These are phyloP conservation scores for Drosophila multiciliata DNA, from an alignment of 2,888 invertebrate genomes.

Conservation along the genomic window DNA sequence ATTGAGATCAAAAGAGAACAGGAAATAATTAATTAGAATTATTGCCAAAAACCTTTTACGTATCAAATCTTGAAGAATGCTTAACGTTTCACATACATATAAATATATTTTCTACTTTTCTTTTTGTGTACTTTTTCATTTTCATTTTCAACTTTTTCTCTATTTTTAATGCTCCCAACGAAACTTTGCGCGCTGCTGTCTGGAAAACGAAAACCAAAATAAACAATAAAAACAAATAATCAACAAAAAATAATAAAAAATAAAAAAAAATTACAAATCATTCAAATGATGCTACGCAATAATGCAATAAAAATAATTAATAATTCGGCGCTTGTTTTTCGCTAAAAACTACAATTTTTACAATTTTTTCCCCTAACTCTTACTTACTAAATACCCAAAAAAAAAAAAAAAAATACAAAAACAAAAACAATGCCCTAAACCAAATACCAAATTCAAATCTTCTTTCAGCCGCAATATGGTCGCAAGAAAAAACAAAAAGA, in stretches of 20 bases:
- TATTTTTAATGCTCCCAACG: constrained; percentile 70
- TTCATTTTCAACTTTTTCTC: constrained; percentile 74
- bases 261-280: constrained; percentile 15
- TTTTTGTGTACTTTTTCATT: constrained; percentile 76
- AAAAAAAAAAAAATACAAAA: constrained; percentile 9
- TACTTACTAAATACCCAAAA: constrained; percentile 47
- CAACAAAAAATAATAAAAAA: not conserved
- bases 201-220: constrained; percentile 62
- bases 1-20: constrained; percentile 15
- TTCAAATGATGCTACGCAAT: constrained; percentile 28
- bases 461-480: constrained; percentile 89
- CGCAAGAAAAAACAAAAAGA: constrained; percentile 99
- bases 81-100: constrained; percentile 65
- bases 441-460: constrained; percentile 81
- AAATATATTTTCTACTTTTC: constrained; percentile 64
- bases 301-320: constrained; percentile 37
- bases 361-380: constrained; percentile 39
- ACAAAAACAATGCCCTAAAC: constrained; percentile 54
- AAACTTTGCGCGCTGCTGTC: constrained; percentile 76
- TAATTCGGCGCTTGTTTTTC: constrained; percentile 68
- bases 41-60: constrained; percentile 43
- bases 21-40: constrained; percentile 22
- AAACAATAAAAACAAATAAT: constrained; percentile 29
- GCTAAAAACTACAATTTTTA: constrained; percentile 45
- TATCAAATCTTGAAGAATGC: constrained; percentile 51